A percentile compares a stretch with the other conserved stretches of the same genome.
phyloP scores from a whole-genome alignment of 2,113 vertebrate genomes.

The Plestiodon gilberti region DNA sequence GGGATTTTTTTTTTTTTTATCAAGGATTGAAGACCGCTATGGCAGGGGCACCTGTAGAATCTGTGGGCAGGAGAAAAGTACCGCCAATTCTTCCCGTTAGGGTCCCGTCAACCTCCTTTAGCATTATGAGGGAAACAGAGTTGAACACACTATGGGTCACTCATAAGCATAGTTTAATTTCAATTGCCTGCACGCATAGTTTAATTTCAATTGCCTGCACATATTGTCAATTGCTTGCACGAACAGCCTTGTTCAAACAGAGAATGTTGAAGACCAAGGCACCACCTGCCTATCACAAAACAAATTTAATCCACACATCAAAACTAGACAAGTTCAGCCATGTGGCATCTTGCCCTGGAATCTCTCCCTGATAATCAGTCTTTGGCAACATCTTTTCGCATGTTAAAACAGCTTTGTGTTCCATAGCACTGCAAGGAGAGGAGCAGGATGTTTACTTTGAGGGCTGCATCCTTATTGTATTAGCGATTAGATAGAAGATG shows the following conservation, averaged over 20 bases:
- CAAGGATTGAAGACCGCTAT: too few species aligned
- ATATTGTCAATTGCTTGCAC: too few species aligned
- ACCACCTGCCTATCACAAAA: neutral
- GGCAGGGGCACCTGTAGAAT: too few species aligned
- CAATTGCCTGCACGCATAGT: neutral
- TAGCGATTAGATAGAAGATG: fast-evolving
- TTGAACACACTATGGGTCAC: neutral
- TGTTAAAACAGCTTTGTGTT: neutral
- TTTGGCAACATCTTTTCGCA: neutral
- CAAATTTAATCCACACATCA: neutral
- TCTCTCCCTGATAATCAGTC: neutral
- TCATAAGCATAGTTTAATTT: neutral
- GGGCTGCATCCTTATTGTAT: neutral
- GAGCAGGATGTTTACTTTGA: neutral
- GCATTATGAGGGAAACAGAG: neutral
- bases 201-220: neutral
- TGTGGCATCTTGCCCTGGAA: neutral
- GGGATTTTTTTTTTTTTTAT: neutral
- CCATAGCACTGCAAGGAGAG: neutral
- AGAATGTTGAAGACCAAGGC: neutral
- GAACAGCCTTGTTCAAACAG: neutral
- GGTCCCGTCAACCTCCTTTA: neutral
- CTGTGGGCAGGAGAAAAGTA: too few species aligned
- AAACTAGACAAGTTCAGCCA: neutral
- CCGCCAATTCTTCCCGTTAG: neutral